A percentile compares a stretch with the other conserved stretches of the same genome.
Evolutionary conservation across 2,797 vertebrate genomes (phyloP).

Genomic region (Rhinatrema bivittatum): DNA sequence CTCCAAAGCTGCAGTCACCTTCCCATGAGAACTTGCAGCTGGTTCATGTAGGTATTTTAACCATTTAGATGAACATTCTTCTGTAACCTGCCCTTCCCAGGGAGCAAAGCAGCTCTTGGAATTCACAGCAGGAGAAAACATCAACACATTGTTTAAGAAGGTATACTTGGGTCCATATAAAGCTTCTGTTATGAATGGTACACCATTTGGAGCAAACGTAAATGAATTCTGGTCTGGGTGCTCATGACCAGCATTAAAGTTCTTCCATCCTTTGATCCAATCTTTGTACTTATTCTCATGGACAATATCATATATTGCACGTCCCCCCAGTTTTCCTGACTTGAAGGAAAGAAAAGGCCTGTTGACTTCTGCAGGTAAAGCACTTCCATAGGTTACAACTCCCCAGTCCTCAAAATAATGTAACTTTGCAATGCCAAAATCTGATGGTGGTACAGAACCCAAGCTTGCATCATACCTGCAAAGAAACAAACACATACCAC

Average conservation of each 20-base stretch:
- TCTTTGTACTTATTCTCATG: constrained; percentile 89
- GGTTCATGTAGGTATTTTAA: constrained; percentile 83
- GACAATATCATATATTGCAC: constrained; percentile 93
- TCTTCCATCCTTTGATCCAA: constrained; percentile 92
- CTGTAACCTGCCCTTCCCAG: constrained; percentile 93
- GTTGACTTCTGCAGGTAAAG: constrained; percentile 75
- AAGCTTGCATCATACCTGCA: constrained; percentile 86
- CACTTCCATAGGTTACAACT: constrained; percentile 88
- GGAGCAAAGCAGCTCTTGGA: constrained; percentile 83
- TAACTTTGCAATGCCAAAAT: constrained; percentile 73
- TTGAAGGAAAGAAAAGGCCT: constrained; percentile 91
- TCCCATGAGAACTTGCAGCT: constrained; percentile 79
- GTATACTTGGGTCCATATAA: constrained; percentile 95
- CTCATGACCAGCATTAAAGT: constrained; percentile 95
- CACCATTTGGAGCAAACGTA: constrained; percentile 85
- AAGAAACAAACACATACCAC: constrained; percentile 4
- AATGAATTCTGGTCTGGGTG: constrained; percentile 96
- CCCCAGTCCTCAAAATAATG: constrained; percentile 98
- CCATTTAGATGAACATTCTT: constrained; percentile 94
- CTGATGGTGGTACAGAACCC: constrained; percentile 68
- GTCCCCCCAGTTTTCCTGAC: constrained; percentile 91
- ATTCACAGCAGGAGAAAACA: constrained; percentile 77
- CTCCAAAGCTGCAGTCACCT: constrained; percentile 70
- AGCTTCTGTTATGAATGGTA: constrained; percentile 93
- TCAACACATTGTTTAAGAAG: constrained; percentile 82